phyloP scores from a whole-genome alignment of 2,888 invertebrate species.

The Toxonevra muliebris region DNA sequence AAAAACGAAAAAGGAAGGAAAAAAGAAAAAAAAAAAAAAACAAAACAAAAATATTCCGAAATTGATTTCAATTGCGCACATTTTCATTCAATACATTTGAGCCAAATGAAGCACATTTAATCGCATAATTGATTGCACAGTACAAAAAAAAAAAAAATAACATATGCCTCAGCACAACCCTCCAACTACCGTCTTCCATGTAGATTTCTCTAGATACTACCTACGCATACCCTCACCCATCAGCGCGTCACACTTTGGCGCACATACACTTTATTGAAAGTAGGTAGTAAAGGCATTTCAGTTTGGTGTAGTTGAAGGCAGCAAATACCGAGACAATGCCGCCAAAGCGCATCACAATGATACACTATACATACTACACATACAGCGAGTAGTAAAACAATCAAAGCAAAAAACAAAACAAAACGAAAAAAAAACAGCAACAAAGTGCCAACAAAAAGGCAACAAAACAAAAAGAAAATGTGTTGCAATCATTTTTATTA shows the following conservation, averaged over 20 bases:
- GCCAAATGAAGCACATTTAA: conserved; percentile 33
- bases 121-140: conserved; percentile 30
- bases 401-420: conserved; percentile 8
- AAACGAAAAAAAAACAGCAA: too few relatives aligned
- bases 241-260: not conserved
- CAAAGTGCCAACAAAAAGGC: not conserved
- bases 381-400: not conserved
- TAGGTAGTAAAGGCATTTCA: not conserved
- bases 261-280: not conserved
- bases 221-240: too few relatives aligned
- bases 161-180: too few relatives aligned
- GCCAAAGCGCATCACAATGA: not conserved
- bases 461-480: not conserved
- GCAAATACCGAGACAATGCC: not conserved
- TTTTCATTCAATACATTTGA: conserved; percentile 23
- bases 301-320: too few relatives aligned
- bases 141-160: too few relatives aligned
- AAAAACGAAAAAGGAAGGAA: too few relatives aligned
- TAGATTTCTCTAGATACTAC: too few relatives aligned
- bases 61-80: conserved; percentile 30
- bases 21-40: too few relatives aligned
- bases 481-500: conserved; percentile 3
- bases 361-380: conserved; percentile 28
- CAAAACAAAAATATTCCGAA: conserved; percentile 19
- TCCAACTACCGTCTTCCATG: too few relatives aligned